Evolutionary conservation across 2,113 vertebrate species (phyloP).

Genomic region (Halichoerus grypus): DNA sequence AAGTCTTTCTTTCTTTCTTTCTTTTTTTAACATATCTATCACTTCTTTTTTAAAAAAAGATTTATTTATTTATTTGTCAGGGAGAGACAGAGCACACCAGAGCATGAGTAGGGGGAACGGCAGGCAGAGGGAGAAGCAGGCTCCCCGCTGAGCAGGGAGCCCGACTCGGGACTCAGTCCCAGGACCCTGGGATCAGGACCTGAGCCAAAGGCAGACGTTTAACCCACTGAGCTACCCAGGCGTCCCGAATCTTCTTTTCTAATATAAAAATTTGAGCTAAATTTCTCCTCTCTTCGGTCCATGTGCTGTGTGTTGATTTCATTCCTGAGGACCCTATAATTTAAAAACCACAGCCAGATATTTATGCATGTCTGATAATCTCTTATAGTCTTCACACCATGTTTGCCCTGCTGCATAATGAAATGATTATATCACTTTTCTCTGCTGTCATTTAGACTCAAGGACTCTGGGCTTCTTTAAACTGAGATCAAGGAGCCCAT

Average conservation of each 20-base stretch:
- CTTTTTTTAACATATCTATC: too few relatives aligned
- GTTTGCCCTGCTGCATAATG: background rate
- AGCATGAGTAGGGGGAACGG: background rate
- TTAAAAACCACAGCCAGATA: background rate
- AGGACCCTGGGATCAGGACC: too few relatives aligned
- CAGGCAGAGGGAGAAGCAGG: background rate
- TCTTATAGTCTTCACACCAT: background rate
- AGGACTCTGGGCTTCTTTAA: background rate
- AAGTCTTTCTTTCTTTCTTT: background rate
- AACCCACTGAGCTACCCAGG: too few relatives aligned
- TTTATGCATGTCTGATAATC: background rate
- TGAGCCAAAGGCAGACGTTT: too few relatives aligned
- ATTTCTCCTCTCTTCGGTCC: background rate
- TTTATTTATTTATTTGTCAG: background rate
- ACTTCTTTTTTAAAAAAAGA: background rate
- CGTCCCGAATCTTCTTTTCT: background rate
- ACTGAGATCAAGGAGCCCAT: background rate
- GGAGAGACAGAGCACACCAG: background rate
- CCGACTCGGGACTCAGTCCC: too few relatives aligned
- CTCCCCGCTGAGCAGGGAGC: background rate
- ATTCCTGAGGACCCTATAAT: background rate
- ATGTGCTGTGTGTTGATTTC: background rate
- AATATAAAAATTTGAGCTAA: background rate
- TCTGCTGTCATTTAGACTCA: background rate
- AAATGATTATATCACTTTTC: background rate